Base-by-base conservation (phyloP, 2,113 vertebrate genomes). In the Sturnus vulgaris region DNA sequence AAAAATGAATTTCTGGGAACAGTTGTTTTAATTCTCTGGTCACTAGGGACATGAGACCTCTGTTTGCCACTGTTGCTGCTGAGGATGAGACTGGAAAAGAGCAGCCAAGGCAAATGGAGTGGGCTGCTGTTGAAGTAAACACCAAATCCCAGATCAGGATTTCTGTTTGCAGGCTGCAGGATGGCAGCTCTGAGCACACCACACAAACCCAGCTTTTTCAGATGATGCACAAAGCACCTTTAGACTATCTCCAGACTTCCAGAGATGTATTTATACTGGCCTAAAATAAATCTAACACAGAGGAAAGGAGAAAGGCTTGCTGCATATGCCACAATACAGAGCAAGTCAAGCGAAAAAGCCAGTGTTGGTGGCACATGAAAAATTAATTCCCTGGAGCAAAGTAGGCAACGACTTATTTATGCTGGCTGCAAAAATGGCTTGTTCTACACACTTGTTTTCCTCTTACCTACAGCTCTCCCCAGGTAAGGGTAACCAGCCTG, bases 361-460 rank as follows among this genome's bases (percentile, higher is more conserved):
- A 93, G 56, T 84, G 94, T 95, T 94, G 96, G 96, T 95, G 95
- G 95, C 96, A 97, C 96, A 96, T 96, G 92, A 97, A 97, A 97
- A 94, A 97, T 96, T 83, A 95, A 56, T 47, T 86, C 96, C 95
- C 96, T 91, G 86, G 68, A 96, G 96, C 95, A 92, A 97, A 95
- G 65, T 17, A 94, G 76, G 86, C 95, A 93, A 56, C 0, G 0
- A 91, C 64, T 95, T 92, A 63, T 70, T 88, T 88, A 59, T 91
- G 68, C 69, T 73, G 80, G 60, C 88, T 96, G 86, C 71, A 86
- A 88, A 93, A 95, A 52, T 24, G 68, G 64, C 47, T 77, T 82
- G 47, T 66, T 82, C 72, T 66, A 30, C 50, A 75, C 47, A 19
- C 44, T 68, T 37, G 35, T 13, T 66, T 42, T 88, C 85, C 39